Percentiles rank a stretch among this genome's conserved stretches.
phyloP scores from a whole-genome alignment of 2,888 invertebrate genomes.

The Eulithis prunata region DNA sequence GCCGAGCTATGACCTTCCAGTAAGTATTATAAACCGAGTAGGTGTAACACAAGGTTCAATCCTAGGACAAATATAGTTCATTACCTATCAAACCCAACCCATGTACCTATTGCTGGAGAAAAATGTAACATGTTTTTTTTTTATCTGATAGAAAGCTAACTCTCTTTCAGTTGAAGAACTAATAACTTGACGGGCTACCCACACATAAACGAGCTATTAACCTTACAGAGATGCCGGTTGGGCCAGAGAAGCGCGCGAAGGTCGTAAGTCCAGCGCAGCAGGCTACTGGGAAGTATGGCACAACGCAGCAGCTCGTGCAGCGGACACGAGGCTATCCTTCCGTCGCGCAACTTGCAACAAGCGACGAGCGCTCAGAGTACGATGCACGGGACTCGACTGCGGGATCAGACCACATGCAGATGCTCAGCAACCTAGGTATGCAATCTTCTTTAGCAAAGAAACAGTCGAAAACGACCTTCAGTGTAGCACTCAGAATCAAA shows the following conservation, averaged over 20 bases:
- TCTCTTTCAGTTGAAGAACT: too few species aligned
- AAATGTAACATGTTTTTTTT: too few species aligned
- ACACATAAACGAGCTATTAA: too few species aligned
- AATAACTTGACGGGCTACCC: too few species aligned
- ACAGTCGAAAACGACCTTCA: too few species aligned
- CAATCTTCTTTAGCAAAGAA: too few species aligned
- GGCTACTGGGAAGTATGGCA: constrained; percentile 87
- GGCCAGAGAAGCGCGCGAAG: constrained; percentile 75
- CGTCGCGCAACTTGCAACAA: constrained; percentile 85
- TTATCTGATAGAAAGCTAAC: too few species aligned
- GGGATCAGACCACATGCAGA: constrained; percentile 88
- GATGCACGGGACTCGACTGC: constrained; percentile 88
- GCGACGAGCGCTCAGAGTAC: constrained; percentile 87
- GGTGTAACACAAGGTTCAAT: too few species aligned
- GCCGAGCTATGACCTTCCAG: constrained; percentile 90
- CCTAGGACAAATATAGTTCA: too few species aligned
- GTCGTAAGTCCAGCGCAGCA: constrained; percentile 61
- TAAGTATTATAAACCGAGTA: constrained; percentile 63
- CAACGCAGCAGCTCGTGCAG: constrained; percentile 76
- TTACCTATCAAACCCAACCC: too few species aligned
- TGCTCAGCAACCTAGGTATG: constrained; percentile 88
- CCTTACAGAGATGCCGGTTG: constrained; percentile 67
- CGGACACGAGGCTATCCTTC: constrained; percentile 87
- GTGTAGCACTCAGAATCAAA: too few species aligned
- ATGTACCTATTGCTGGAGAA: too few species aligned